Conservation (phyloP, 2,113 vertebrate species). For the Isurus oxyrinchus region DNA sequence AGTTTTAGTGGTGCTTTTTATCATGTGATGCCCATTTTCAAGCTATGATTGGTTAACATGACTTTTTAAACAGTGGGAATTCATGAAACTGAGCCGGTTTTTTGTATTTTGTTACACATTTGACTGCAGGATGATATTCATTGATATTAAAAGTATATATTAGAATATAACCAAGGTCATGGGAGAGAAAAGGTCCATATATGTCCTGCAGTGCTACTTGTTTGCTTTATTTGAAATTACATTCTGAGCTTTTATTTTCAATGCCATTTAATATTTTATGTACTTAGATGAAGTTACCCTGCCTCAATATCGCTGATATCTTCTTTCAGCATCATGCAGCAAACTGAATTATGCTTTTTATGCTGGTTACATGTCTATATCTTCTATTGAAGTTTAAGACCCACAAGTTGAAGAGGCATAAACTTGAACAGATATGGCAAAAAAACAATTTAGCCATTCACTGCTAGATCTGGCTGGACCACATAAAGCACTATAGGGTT, state of each 20-base stretch:
- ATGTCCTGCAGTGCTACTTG: background rate
- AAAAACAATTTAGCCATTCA: background rate
- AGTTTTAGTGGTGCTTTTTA: background rate
- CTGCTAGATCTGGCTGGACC: background rate
- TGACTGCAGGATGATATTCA: background rate
- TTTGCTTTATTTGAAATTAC: background rate
- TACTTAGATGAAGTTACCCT: background rate
- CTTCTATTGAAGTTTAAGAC: background rate
- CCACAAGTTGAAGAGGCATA: background rate
- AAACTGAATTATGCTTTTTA: background rate
- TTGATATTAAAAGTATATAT: background rate
- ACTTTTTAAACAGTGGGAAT: background rate
- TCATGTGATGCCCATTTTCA: background rate
- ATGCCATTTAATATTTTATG: conserved; percentile 14
- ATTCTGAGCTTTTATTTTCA: background rate
- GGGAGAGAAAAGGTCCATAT: background rate
- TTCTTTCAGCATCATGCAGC: background rate
- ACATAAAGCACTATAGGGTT: background rate
- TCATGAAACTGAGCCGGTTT: background rate
- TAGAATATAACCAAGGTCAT: background rate
- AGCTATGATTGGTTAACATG: background rate
- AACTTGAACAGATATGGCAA: background rate
- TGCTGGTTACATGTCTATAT: background rate
- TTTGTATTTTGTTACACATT: background rate
- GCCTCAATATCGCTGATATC: background rate